Percentiles rank a stretch among this genome's conserved stretches.
phyloP scores from a whole-genome alignment of 1,140 invertebrate species.

The Carposina sasakii region DNA sequence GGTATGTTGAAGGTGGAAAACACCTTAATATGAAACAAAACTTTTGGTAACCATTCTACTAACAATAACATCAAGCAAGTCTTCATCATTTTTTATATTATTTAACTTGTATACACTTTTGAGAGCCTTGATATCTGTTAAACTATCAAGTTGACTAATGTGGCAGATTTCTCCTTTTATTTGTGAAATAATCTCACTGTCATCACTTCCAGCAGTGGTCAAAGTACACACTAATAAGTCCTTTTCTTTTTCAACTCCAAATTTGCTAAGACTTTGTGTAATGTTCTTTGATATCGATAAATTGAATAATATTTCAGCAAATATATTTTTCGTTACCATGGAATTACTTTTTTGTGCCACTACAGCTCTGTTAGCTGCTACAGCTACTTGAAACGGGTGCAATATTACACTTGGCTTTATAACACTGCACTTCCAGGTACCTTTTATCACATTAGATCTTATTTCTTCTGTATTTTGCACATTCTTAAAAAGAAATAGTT shows the following conservation, averaged over 20 bases:
- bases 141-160: constrained; percentile 59
- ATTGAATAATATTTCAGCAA: constrained; percentile 80
- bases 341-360: constrained; percentile 63
- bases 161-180: constrained; percentile 70
- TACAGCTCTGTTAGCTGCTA: constrained; percentile 80
- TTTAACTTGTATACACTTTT: constrained; percentile 75
- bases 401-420: constrained; percentile 77
- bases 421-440: constrained; percentile 74
- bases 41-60: constrained; percentile 76
- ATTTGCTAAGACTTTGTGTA: constrained; percentile 76
- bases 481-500: constrained; percentile 74
- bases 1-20: too few species aligned
- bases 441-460: constrained; percentile 68
- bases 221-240: constrained; percentile 75
- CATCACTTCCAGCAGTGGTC: constrained; percentile 48
- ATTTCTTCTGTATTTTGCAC: constrained; percentile 75
- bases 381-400: constrained; percentile 77
- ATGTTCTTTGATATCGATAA: constrained; percentile 81
- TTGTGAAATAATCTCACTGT: constrained; percentile 44
- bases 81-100: constrained; percentile 56
- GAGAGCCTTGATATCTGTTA: constrained; percentile 65
- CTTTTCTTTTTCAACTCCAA: constrained; percentile 76
- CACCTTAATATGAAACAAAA: constrained; percentile 43
- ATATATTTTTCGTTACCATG: constrained; percentile 76
- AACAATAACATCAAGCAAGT: constrained; percentile 73